Percentiles rank a stretch among this genome's conserved stretches.
phyloP scores from a whole-genome alignment of 1,140 invertebrate species.

The Trypoxylus dichotomus region DNA sequence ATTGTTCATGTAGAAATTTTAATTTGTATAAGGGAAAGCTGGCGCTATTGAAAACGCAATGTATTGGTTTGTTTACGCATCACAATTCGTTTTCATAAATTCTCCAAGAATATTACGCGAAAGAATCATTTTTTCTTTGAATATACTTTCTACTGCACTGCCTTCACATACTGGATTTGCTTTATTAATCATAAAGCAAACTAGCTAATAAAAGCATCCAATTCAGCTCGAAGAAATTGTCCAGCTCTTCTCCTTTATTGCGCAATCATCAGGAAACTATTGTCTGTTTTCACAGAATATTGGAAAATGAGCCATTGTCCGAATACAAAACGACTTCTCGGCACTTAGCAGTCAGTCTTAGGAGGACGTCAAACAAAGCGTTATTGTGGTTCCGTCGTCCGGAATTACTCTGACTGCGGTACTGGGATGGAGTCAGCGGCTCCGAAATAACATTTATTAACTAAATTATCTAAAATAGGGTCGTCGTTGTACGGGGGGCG shows the following conservation, averaged over 20 bases:
- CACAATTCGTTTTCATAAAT: too few relatives aligned
- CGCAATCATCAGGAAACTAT: background rate
- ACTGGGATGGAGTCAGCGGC: background rate
- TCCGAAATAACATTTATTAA: slow-evolving; percentile 18
- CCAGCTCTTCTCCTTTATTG: background rate
- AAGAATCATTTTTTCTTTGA: too few relatives aligned
- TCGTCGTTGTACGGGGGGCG: background rate
- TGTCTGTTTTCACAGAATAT: slow-evolving; percentile 15
- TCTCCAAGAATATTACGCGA: too few relatives aligned
- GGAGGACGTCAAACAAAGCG: slow-evolving; percentile 10
- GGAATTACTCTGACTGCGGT: background rate
- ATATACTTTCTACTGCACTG: too few relatives aligned
- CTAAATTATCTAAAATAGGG: slow-evolving; percentile 23
- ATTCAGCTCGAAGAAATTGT: background rate
- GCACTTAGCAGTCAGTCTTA: slow-evolving; percentile 16
- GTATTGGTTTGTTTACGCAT: too few relatives aligned
- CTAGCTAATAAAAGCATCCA: background rate
- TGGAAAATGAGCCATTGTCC: slow-evolving; percentile 10
- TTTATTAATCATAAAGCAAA: background rate
- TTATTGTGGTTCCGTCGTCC: slow-evolving; percentile 8
- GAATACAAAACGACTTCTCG: slow-evolving; percentile 1
- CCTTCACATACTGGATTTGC: background rate
- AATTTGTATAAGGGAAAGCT: too few relatives aligned
- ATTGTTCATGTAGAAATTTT: too few relatives aligned
- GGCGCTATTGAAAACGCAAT: too few relatives aligned